Percentiles rank a stretch among this genome's conserved stretches.
phyloP scores from a whole-genome alignment of 2,113 vertebrate species.

The Brachypodius melanocephalos region DNA sequence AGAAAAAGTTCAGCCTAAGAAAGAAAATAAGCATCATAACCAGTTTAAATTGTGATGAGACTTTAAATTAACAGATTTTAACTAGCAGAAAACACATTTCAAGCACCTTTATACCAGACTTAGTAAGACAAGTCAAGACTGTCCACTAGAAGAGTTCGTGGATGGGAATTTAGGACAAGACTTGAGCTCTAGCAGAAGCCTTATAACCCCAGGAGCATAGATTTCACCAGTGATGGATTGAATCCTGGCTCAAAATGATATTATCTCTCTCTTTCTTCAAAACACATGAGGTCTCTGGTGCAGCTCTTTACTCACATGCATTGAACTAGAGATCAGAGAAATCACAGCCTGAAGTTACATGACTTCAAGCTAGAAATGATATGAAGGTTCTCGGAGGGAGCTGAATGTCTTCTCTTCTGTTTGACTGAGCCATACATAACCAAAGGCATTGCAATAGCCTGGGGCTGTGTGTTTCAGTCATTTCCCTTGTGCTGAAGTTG shows the following conservation, averaged over 20 bases:
- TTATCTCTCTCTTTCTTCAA: neutral
- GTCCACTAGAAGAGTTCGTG: neutral
- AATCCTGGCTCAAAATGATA: neutral
- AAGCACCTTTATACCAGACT: neutral
- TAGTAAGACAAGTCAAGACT: neutral
- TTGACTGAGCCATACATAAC: neutral
- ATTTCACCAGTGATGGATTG: neutral
- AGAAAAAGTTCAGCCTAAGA: neutral
- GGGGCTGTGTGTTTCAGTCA: neutral
- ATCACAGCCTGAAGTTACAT: neutral
- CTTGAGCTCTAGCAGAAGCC: neutral
- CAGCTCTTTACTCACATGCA: neutral
- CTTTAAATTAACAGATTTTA: neutral
- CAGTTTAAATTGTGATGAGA: neutral
- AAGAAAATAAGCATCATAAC: neutral
- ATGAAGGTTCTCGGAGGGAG: neutral
- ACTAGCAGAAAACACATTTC: neutral
- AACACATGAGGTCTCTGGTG: neutral
- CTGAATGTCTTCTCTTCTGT: neutral
- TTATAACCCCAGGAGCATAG: neutral
- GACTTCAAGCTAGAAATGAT: neutral
- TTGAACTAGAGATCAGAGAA: conserved; percentile 12
- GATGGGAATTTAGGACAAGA: neutral
- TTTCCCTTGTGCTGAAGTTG: neutral
- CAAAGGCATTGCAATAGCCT: neutral